phyloP scores from a whole-genome alignment of 2,888 invertebrate genomes.

The Crocallis elinguaria region DNA sequence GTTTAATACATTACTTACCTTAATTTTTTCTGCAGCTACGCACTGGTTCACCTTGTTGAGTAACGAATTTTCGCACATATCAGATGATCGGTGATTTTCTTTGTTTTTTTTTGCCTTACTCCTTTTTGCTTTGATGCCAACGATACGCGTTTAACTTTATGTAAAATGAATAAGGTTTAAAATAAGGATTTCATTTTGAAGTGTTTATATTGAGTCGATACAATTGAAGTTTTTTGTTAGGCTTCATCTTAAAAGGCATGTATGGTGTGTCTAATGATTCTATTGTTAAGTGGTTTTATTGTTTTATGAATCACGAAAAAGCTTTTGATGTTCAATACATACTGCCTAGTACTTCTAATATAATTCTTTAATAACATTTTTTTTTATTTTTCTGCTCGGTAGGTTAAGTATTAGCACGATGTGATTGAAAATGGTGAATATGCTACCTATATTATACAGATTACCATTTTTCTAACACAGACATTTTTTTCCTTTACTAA shows the following conservation, averaged over 20 bases:
- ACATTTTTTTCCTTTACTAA: too few species aligned
- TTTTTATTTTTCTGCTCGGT: too few species aligned
- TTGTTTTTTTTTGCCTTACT: constrained; percentile 42
- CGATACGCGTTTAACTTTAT: constrained; percentile 14
- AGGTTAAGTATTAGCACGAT: too few species aligned
- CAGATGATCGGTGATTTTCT: constrained; percentile 58
- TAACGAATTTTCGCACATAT: constrained; percentile 76
- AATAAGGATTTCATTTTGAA: neutral
- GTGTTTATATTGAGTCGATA: constrained; percentile 19
- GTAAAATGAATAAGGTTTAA: neutral
- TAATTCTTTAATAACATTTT: too few species aligned
- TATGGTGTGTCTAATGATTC: constrained; percentile 25
- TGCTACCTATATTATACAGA: too few species aligned
- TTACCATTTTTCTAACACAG: too few species aligned
- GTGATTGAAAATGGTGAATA: too few species aligned
- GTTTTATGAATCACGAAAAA: too few species aligned
- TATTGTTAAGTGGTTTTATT: constrained; percentile 24
- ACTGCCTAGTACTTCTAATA: too few species aligned
- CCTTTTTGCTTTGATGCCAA: constrained; percentile 16
- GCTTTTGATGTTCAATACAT: too few species aligned
- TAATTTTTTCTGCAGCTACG: constrained; percentile 51
- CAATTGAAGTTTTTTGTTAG: constrained; percentile 25
- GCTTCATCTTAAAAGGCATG: constrained; percentile 10
- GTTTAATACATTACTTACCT: neutral
- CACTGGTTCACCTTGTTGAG: constrained; percentile 68